Conservation (phyloP, 2,113 vertebrate species). For the Motacilla tschutschensis region DNA sequence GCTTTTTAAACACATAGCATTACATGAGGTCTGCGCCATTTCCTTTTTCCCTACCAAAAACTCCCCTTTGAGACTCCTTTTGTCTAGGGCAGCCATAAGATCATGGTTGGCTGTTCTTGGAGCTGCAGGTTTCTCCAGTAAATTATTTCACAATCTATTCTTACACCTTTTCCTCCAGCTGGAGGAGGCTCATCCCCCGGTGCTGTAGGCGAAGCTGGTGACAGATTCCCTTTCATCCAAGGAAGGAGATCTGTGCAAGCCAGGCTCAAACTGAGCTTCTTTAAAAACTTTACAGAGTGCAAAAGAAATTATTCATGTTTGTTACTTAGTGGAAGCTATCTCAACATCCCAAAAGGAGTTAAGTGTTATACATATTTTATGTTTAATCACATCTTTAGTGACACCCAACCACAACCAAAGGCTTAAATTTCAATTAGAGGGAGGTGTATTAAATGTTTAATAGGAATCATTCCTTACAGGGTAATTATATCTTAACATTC, state of each 20-base stretch:
- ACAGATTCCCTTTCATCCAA: not conserved
- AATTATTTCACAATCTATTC: not conserved
- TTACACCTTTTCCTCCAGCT: not conserved
- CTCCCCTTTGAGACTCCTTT: not conserved
- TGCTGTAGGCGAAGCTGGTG: not conserved
- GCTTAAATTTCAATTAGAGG: conserved; percentile 65
- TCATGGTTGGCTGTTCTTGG: not conserved
- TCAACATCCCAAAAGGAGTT: conserved; percentile 36
- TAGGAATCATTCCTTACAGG: conserved; percentile 44
- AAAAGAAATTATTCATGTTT: conserved; percentile 38
- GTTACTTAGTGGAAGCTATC: conserved; percentile 10
- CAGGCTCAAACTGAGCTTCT: not conserved
- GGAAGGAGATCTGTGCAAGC: not conserved
- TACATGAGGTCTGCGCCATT: not conserved
- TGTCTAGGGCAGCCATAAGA: not conserved
- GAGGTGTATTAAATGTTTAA: conserved; percentile 57
- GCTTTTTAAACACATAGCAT: not conserved
- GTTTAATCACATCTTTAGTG: conserved; percentile 60
- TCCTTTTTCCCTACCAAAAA: not conserved
- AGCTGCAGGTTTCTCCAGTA: not conserved
- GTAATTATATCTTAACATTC: conserved; percentile 46
- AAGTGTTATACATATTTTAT: conserved; percentile 64
- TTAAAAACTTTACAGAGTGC: not conserved
- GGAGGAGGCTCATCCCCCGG: not conserved
- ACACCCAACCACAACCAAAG: conserved; percentile 50